These are phyloP conservation scores for Pandemis cinnamomeana DNA, from an alignment of 2,888 invertebrate genomes.

Conservation along the genomic window DNA sequence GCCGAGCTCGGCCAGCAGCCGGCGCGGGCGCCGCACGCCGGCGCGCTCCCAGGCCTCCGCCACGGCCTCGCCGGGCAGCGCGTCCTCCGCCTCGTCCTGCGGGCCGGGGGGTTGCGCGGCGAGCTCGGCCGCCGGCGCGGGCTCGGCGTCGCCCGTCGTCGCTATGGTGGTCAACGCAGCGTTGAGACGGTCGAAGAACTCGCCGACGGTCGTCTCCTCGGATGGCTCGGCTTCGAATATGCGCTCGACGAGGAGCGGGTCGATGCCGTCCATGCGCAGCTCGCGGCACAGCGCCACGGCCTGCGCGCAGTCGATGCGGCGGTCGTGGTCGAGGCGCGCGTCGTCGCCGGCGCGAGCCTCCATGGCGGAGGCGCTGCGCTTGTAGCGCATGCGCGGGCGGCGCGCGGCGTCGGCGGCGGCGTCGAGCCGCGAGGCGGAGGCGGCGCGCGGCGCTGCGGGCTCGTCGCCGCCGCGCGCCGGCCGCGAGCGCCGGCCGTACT, in stretches of 20 bases:
- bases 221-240: conserved; percentile 63
- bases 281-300: conserved; percentile 71
- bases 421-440: conserved; percentile 66
- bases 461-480: conserved; percentile 72
- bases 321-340: conserved; percentile 63
- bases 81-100: conserved; percentile 50
- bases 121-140: conserved; percentile 82
- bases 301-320: conserved; percentile 65
- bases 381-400: conserved; percentile 27
- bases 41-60: conserved; percentile 90
- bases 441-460: conserved; percentile 55
- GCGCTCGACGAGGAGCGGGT: conserved; percentile 64
- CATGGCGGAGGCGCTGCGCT: conserved; percentile 37
- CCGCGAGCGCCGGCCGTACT: conserved; percentile 89
- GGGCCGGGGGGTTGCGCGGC: conserved; percentile 6
- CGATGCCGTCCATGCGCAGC: conserved; percentile 71
- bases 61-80: conserved; percentile 80
- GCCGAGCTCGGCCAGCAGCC: conserved; percentile 87
- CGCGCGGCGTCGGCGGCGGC: conserved; percentile 45
- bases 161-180: conserved; percentile 66
- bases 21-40: conserved; percentile 86
- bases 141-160: conserved; percentile 40
- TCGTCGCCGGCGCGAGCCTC: conserved; percentile 46
- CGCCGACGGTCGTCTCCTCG: conserved; percentile 73
- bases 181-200: conserved; percentile 75